Evolutionary conservation across 2,113 vertebrate genomes (phyloP), one percentile per base, ranked within the genome.

Genomic region (Colius striatus): DNA sequence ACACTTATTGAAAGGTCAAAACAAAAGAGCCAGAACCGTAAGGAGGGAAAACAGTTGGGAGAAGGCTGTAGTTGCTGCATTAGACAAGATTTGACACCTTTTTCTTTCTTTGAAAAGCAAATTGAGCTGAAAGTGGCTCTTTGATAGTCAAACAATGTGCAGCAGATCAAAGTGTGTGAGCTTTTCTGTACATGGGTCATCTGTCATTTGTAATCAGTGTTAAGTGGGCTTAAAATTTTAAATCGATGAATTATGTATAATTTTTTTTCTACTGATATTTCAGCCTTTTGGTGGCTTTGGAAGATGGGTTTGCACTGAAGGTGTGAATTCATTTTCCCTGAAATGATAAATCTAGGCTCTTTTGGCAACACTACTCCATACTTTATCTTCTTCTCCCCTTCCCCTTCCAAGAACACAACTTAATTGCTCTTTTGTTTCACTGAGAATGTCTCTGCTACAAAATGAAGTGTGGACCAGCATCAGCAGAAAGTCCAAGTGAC

Each of bases 281-380:
- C 60, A 81, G 72, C 61, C 61, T 86, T 84, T 55, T 75, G 83
- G 51, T 84, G 48, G 32, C 65, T 94, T 86, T 93, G 43, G 38
- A 80, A 88, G 51, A 73, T 63, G 10, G 29, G 17, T 77, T 88
- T 92, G 38, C 43, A 14, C 54, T 66, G 32, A 90, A 96, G 43
- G 65, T 90, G 83, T 77, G 73, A 95, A 93, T 86, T 94, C 63
- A n/a, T 79, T 84, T 95, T 92, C 48, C 70, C n/a, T 71, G 38
- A 91, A 26, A 79, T 88, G 72, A 36, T 70, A 68, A 91, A 90
- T 90, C 19, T 62, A 13, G 65, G 10, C 34, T 77, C 7, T 86
- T 88, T 77, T 81, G 83, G 51, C 86, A 88, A 47, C 27, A 6
- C 48, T 60, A 6, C 48, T 60, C 34, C 48, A 16, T 34, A 23